A percentile compares a stretch with the other conserved stretches of the same genome.
These are phyloP conservation scores for Campodea augens DNA, from an alignment of 1,140 invertebrate species.

Conservation along the genomic window DNA sequence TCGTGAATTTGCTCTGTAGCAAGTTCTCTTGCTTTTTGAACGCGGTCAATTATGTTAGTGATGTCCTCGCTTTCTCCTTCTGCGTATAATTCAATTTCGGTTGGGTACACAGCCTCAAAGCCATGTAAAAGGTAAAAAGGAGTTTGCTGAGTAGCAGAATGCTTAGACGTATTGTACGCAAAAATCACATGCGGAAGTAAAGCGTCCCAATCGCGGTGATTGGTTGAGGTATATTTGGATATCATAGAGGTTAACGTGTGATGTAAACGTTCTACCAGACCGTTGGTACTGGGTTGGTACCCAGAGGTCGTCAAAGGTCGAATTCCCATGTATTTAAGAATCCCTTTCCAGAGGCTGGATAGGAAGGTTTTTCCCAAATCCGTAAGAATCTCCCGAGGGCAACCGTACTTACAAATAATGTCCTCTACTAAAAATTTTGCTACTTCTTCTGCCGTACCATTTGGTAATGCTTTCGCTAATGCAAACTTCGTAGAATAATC, in stretches of 20 bases:
- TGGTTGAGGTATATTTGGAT: background rate
- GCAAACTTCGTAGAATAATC: conserved; percentile 18
- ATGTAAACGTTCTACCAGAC: background rate
- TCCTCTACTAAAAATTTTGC: conserved; percentile 15
- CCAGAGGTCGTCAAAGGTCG: conserved; percentile 14
- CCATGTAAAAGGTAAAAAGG: background rate
- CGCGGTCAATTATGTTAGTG: background rate
- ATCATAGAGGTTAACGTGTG: background rate
- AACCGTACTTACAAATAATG: conserved; percentile 14
- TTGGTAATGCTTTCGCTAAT: conserved; percentile 11
- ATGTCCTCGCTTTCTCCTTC: background rate
- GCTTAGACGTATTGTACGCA: background rate
- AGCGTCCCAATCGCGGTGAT: background rate
- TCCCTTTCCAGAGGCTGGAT: conserved; percentile 9
- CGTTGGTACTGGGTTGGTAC: conserved; percentile 13
- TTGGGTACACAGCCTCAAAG: background rate
- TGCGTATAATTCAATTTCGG: background rate
- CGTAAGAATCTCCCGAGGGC: conserved; percentile 11
- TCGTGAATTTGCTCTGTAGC: background rate
- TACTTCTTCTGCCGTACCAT: conserved; percentile 16
- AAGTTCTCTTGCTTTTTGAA: background rate
- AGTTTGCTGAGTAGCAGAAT: background rate
- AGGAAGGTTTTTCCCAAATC: conserved; percentile 12
- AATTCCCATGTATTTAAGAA: conserved; percentile 13
- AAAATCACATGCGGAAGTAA: background rate